phyloP scores from a whole-genome alignment of 2,888 invertebrate genomes.

The Myopa tessellatipennis region DNA sequence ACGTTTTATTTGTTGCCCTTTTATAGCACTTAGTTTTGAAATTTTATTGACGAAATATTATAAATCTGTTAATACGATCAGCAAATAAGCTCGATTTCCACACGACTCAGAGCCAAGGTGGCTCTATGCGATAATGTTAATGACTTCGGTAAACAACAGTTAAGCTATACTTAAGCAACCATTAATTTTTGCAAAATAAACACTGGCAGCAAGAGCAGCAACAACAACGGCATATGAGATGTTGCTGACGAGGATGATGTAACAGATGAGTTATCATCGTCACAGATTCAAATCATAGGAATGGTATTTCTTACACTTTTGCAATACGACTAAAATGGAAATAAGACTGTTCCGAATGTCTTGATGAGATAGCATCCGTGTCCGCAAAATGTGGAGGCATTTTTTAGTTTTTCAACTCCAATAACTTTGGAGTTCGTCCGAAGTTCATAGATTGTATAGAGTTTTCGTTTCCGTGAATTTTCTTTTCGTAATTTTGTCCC shows the following conservation, averaged over 20 bases:
- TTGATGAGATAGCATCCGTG: slow-evolving; percentile 56
- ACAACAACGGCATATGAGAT: background rate
- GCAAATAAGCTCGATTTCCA: slow-evolving; percentile 12
- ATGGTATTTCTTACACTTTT: slow-evolving; percentile 63
- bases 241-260: slow-evolving; percentile 17
- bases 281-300: background rate
- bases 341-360: slow-evolving; percentile 57
- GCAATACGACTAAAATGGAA: slow-evolving; percentile 63
- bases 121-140: background rate
- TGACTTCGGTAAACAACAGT: background rate
- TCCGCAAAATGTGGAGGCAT: slow-evolving; percentile 58
- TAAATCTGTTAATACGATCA: slow-evolving; percentile 22
- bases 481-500: background rate
- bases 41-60: background rate
- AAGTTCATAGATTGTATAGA: background rate
- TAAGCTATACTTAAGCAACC: slow-evolving; percentile 5
- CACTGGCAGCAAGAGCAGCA: background rate
- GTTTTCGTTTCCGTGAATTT: background rate
- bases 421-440: too few species aligned
- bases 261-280: background rate
- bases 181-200: slow-evolving; percentile 21
- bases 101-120: background rate
- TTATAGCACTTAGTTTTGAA: slow-evolving; percentile 9
- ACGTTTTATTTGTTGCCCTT: background rate
- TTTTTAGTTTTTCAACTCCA: background rate